These are phyloP conservation scores for Drosophila cognata DNA, from an alignment of 2,888 invertebrate species.

Conservation along the genomic window DNA sequence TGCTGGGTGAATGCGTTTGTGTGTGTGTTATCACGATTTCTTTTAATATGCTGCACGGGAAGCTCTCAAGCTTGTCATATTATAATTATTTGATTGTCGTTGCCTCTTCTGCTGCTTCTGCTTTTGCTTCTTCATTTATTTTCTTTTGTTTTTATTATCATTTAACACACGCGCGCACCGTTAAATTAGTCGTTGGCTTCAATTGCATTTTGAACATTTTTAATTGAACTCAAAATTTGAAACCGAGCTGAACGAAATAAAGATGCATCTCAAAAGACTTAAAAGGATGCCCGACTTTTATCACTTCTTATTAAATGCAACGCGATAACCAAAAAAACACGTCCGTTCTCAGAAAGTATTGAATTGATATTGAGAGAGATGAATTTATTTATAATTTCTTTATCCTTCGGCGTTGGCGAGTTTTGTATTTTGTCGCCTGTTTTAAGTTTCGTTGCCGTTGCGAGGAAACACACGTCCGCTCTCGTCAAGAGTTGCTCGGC, in stretches of 20 bases:
- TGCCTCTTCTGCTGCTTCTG: slow-evolving; percentile 10
- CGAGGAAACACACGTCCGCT: slow-evolving; percentile 48
- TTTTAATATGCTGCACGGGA: slow-evolving; percentile 53
- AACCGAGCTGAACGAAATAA: slow-evolving; percentile 10
- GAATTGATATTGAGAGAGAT: slow-evolving; percentile 19
- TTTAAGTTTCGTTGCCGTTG: slow-evolving; percentile 47
- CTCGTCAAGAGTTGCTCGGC: slow-evolving; percentile 61
- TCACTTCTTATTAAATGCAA: slow-evolving; percentile 18
- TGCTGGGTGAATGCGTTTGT: slow-evolving; percentile 40
- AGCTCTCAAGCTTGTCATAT: slow-evolving; percentile 54
- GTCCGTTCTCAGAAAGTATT: slow-evolving; percentile 21
- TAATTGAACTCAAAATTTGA: slow-evolving; percentile 12
- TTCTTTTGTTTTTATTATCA: slow-evolving; percentile 29
- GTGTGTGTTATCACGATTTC: slow-evolving; percentile 65
- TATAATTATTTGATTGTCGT: slow-evolving; percentile 56
- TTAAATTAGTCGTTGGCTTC: slow-evolving; percentile 20
- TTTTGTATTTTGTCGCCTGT: slow-evolving; percentile 34
- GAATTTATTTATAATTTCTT: slow-evolving; percentile 23
- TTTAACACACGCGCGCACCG: slow-evolving; percentile 46
- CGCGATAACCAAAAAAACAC: slow-evolving; percentile 1
- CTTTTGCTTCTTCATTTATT: not conserved
- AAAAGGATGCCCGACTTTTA: slow-evolving; percentile 1
- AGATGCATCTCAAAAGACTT: slow-evolving; percentile 21
- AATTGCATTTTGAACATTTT: slow-evolving; percentile 22
- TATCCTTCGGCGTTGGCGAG: slow-evolving; percentile 31